Percentiles rank a stretch among this genome's conserved stretches.
Evolutionary conservation across 2,797 vertebrate genomes (phyloP).

Genomic region (Alexandromys oeconomus): DNA sequence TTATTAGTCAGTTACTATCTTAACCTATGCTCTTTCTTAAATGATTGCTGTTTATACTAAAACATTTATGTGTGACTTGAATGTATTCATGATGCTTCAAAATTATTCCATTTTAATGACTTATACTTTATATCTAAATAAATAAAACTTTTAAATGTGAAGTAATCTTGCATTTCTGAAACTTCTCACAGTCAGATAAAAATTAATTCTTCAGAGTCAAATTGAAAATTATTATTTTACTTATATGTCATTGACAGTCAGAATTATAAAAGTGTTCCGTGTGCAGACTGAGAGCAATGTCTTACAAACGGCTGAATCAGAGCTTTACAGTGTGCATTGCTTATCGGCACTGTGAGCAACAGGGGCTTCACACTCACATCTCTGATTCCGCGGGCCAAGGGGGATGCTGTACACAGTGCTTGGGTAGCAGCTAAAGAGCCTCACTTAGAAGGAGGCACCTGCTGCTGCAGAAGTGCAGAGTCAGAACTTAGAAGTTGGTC

Average conservation of each 20-base stretch:
- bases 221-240: not conserved
- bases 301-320: not conserved
- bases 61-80: slow-evolving; percentile 43
- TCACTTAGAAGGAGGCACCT: not conserved
- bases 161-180: slow-evolving; percentile 38
- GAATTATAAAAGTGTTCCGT: not conserved
- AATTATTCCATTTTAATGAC: slow-evolving; percentile 36
- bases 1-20: slow-evolving; percentile 1
- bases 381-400: not conserved
- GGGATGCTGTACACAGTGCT: not conserved
- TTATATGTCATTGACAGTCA: not conserved
- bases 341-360: not conserved
- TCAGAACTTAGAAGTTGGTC: not conserved
- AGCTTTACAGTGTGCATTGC: not conserved
- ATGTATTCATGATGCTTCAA: not conserved
- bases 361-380: not conserved
- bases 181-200: slow-evolving; percentile 36
- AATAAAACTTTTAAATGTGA: slow-evolving; percentile 26
- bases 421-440: not conserved
- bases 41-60: slow-evolving; percentile 21
- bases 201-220: slow-evolving; percentile 38
- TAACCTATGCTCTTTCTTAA: slow-evolving; percentile 25
- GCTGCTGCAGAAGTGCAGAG: not conserved
- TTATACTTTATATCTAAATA: not conserved
- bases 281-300: not conserved